These are phyloP conservation scores for Todiramphus saurophagus DNA, from an alignment of 2,113 vertebrate species.

Conservation along the genomic window DNA sequence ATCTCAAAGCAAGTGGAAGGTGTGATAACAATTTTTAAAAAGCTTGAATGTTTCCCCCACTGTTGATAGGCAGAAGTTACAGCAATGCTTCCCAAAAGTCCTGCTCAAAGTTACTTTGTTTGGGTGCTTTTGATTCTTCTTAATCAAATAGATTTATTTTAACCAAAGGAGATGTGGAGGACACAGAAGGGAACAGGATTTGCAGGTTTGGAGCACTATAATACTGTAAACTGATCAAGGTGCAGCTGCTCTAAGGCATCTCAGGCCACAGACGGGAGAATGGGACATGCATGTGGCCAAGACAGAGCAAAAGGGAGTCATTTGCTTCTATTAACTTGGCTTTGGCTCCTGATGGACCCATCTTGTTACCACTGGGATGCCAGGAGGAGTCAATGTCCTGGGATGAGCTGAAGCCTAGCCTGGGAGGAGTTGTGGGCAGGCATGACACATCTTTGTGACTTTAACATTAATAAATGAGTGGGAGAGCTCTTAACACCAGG, in stretches of 20 bases:
- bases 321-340: background rate
- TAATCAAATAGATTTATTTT: background rate
- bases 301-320: background rate
- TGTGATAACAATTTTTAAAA: background rate
- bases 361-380: fast-evolving
- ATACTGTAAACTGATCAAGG: background rate
- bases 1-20: background rate
- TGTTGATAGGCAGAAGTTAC: background rate
- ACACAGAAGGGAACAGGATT: background rate
- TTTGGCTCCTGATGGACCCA: background rate
- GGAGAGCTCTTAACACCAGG: background rate
- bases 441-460: background rate
- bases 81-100: background rate
- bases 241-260: background rate
- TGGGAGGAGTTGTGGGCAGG: background rate
- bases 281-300: fast-evolving
- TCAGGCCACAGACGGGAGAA: background rate
- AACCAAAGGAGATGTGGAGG: background rate
- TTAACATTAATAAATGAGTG: background rate
- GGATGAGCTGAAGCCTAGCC: background rate
- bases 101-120: background rate
- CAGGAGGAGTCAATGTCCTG: background rate
- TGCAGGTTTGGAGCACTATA: background rate
- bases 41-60: background rate
- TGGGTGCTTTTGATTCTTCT: background rate